phyloP scores from a whole-genome alignment of 2,113 vertebrate species.

The Macaca nemestrina region DNA sequence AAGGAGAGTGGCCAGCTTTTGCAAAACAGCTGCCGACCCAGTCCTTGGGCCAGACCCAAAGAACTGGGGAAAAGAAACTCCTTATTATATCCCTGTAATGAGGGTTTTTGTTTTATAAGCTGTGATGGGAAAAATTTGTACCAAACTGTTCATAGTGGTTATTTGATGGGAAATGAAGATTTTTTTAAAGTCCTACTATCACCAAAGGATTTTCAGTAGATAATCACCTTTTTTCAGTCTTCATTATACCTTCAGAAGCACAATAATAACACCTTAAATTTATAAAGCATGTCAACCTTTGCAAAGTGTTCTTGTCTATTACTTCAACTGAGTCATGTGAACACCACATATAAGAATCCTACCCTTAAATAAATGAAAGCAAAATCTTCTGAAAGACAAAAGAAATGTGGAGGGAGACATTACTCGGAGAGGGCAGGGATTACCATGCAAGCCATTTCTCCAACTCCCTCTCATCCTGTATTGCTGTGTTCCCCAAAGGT shows the following conservation, averaged over 20 bases:
- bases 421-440: too few relatives aligned
- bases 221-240: not conserved
- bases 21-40: slow-evolving; percentile 36
- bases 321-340: not conserved
- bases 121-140: slow-evolving; percentile 9
- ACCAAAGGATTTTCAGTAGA: not conserved
- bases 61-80: slow-evolving; percentile 28
- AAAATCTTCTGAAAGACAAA: not conserved
- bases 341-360: not conserved
- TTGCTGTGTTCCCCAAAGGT: not conserved
- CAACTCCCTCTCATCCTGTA: not conserved
- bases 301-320: not conserved
- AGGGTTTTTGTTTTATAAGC: slow-evolving; percentile 46
- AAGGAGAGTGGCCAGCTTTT: not conserved
- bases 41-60: slow-evolving; percentile 57
- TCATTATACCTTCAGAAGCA: slow-evolving; percentile 6
- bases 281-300: not conserved
- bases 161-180: not conserved
- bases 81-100: slow-evolving; percentile 14
- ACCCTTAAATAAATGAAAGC: not conserved
- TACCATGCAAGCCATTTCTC: not conserved
- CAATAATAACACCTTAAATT: not conserved
- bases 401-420: not conserved
- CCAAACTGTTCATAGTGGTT: not conserved
- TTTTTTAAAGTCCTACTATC: not conserved